Percentiles rank a stretch among this genome's conserved stretches.
phyloP scores from a whole-genome alignment of 2,797 vertebrate species.

The Sebastes elongatus region DNA sequence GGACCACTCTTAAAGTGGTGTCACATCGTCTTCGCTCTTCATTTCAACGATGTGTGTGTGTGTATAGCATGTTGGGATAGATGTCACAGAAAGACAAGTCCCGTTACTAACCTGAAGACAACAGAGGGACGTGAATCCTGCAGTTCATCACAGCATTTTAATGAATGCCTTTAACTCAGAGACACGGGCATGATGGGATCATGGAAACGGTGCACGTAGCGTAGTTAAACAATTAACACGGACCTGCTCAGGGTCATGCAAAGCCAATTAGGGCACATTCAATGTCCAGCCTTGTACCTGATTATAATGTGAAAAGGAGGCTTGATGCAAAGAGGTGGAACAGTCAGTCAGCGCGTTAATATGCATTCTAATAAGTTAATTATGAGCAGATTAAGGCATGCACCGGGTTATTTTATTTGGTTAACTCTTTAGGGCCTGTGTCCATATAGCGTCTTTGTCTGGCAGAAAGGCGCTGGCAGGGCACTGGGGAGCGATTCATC shows the following conservation, averaged over 20 bases:
- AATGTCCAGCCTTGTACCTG: not conserved
- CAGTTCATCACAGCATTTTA: slow-evolving; percentile 11
- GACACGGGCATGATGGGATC: not conserved
- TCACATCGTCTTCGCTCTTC: slow-evolving; percentile 11
- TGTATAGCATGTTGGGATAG: not conserved
- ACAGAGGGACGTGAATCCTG: not conserved
- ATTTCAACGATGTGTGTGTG: not conserved
- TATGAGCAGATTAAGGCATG: not conserved
- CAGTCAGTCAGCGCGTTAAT: not conserved
- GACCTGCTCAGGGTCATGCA: slow-evolving; percentile 21
- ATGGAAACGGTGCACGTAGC: slow-evolving; percentile 1
- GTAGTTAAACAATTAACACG: slow-evolving; percentile 34
- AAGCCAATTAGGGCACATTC: slow-evolving; percentile 28
- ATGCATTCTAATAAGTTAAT: not conserved
- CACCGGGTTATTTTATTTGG: not conserved
- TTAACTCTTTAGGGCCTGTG: not conserved
- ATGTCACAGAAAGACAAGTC: not conserved
- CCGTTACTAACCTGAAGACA: not conserved
- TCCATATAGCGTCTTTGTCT: not conserved
- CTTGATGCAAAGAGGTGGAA: slow-evolving; percentile 3
- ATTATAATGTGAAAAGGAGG: slow-evolving; percentile 6
- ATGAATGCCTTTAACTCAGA: slow-evolving; percentile 24
- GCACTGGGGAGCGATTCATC: not conserved
- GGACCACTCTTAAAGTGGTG: slow-evolving; percentile 31
- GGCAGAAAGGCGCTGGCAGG: not conserved